Conservation (phyloP, 2,797 vertebrate genomes). For the Valencia hispanica region DNA sequence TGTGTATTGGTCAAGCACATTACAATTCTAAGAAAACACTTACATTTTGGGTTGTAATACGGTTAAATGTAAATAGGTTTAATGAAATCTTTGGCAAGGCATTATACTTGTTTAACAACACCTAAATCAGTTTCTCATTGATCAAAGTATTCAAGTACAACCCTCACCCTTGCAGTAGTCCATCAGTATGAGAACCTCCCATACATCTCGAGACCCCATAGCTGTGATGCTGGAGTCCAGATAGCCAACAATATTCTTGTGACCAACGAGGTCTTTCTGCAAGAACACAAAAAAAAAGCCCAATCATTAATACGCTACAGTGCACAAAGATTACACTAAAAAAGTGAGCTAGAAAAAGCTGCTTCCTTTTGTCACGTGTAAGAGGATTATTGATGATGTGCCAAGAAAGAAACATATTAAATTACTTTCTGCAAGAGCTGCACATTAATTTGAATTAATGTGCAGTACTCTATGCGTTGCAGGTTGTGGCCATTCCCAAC, state of each 20-base stretch:
- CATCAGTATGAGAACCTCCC: constrained; percentile 98
- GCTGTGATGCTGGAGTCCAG: constrained; percentile 95
- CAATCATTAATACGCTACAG: constrained; percentile 7
- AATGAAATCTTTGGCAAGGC: not conserved
- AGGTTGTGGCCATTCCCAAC: constrained; percentile 20
- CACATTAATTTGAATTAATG: not conserved
- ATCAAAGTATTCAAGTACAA: not conserved
- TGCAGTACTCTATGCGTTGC: constrained; percentile 2
- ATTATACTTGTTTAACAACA: not conserved
- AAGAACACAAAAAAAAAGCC: constrained; percentile 40
- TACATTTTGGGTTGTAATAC: not conserved
- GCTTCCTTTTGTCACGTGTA: not conserved
- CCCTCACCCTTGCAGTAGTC: constrained; percentile 94
- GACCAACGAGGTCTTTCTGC: constrained; percentile 93
- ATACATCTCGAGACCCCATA: constrained; percentile 93
- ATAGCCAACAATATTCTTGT: constrained; percentile 98
- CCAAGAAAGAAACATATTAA: not conserved
- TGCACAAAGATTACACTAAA: not conserved
- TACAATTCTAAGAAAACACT: not conserved
- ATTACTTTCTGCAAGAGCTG: not conserved
- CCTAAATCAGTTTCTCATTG: not conserved
- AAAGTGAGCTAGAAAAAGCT: not conserved
- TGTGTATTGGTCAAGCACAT: not conserved
- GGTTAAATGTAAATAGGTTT: not conserved
- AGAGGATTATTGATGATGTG: not conserved